phyloP scores from a whole-genome alignment of 2,797 vertebrate genomes.

The Gobio occitaniae region DNA sequence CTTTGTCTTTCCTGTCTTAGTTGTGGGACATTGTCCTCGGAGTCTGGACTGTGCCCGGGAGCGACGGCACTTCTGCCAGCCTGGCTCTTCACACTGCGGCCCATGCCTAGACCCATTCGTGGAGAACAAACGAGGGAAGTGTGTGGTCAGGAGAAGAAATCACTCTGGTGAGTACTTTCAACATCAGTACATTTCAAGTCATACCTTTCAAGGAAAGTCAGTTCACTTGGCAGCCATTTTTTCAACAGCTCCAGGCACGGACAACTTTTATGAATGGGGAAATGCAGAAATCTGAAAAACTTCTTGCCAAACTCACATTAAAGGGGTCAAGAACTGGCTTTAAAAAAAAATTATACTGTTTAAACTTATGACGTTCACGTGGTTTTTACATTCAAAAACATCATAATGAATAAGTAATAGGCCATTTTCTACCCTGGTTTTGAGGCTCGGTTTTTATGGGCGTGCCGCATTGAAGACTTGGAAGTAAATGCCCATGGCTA shows the following conservation, averaged over 20 bases:
- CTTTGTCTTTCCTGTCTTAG: constrained; percentile 27
- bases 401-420: no score
- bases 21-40: constrained; percentile 78
- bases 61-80: constrained; percentile 81
- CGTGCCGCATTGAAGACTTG: no score
- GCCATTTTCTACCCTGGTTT: no score
- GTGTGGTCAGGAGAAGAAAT: constrained; percentile 72
- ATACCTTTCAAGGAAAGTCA: neutral
- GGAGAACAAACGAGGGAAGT: constrained; percentile 79
- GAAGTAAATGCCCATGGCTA: no score
- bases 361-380: no score
- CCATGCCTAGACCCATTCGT: constrained; percentile 83
- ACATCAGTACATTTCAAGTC: neutral
- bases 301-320: neutral
- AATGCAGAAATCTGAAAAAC: neutral
- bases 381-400: no score
- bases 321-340: no score
- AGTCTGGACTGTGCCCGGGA: constrained; percentile 86
- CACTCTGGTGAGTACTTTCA: constrained; percentile 53
- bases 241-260: neutral
- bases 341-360: no score
- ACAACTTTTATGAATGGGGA: neutral
- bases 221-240: neutral
- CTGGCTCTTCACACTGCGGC: constrained; percentile 79
- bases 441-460: no score